These are phyloP conservation scores for Frankliniella intonsa DNA, from an alignment of 2,888 invertebrate species.

Conservation along the genomic window DNA sequence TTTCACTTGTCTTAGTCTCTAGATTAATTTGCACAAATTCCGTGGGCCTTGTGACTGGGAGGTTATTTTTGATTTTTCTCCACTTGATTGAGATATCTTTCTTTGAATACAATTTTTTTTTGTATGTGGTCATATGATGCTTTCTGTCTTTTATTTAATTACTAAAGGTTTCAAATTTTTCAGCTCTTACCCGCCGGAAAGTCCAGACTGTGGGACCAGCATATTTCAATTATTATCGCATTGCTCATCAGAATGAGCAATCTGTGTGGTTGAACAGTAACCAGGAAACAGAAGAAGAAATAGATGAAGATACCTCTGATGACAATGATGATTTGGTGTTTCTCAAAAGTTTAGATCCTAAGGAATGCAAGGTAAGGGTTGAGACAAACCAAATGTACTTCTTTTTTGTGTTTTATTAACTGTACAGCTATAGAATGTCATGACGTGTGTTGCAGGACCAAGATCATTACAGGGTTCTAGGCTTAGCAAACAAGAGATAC, in stretches of 20 bases:
- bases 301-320: conserved; percentile 45
- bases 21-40: neutral
- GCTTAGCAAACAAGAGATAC: conserved; percentile 75
- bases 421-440: conserved; percentile 38
- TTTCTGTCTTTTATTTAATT: neutral
- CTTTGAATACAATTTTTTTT: neutral
- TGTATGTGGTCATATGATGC: neutral
- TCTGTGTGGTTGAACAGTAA: conserved; percentile 38
- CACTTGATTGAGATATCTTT: neutral
- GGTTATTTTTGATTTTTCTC: neutral
- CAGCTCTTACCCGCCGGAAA: conserved; percentile 39
- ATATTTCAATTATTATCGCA: conserved; percentile 43
- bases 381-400: no score
- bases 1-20: neutral
- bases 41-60: neutral
- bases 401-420: conserved; percentile 40
- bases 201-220: conserved; percentile 42
- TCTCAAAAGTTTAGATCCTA: conserved; percentile 84
- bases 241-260: conserved; percentile 45
- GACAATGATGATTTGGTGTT: conserved; percentile 74
- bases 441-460: conserved; percentile 35
- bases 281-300: conserved; percentile 39
- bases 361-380: conserved; percentile 81
- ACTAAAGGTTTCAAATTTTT: neutral
- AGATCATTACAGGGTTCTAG: conserved; percentile 61